Percentiles rank a stretch among this genome's conserved stretches.
These are phyloP conservation scores for Rhynchomys soricoides DNA, from an alignment of 2,113 vertebrate species.

Conservation along the genomic window DNA sequence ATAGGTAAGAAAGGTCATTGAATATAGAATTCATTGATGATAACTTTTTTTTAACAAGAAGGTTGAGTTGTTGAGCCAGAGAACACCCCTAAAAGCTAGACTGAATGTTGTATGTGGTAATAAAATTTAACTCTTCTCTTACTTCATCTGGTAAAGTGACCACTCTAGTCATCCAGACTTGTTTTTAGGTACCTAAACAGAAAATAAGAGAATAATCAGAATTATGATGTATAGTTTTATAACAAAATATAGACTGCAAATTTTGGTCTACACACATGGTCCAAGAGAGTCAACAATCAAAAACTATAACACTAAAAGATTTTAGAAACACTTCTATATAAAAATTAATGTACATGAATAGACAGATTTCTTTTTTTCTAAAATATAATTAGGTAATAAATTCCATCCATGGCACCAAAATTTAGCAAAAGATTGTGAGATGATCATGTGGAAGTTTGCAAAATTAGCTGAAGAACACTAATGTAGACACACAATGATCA, in stretches of 20 bases:
- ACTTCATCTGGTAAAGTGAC: not conserved
- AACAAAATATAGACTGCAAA: not conserved
- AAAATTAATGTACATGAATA: not conserved
- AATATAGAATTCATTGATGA: not conserved
- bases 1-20: constrained; percentile 11
- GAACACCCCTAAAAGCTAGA: not conserved
- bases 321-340: not conserved
- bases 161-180: not conserved
- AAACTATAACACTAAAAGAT: not conserved
- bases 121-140: not conserved
- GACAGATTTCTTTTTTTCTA: constrained; percentile 1
- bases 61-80: not conserved
- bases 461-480: not conserved
- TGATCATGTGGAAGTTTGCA: not conserved
- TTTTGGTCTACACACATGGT: not conserved
- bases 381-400: not conserved
- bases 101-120: not conserved
- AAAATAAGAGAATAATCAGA: not conserved
- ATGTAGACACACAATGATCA: not conserved
- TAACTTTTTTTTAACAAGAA: not conserved
- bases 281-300: not conserved
- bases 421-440: not conserved
- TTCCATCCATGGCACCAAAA: not conserved
- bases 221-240: not conserved
- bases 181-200: not conserved